Conservation (phyloP, 2,113 vertebrate species). For the Pipra filicauda region DNA sequence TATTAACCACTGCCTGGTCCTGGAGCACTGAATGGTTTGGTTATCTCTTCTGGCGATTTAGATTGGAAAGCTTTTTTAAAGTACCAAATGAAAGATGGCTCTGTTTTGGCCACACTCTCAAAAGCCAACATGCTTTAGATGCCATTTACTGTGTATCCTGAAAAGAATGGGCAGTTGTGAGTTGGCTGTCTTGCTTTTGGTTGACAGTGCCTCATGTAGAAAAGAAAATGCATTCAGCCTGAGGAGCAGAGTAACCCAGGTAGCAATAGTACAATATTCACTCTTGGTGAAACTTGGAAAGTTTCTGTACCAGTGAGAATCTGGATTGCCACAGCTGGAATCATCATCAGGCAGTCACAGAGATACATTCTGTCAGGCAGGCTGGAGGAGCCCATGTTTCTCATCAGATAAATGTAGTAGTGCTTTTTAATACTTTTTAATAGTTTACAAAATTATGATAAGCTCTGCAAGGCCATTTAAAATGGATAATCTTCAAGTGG, state of each 20-base stretch:
- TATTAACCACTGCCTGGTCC: not conserved
- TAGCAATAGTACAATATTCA: not conserved
- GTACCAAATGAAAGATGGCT: not conserved
- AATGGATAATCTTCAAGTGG: conserved; percentile 61
- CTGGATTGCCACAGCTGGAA: not conserved
- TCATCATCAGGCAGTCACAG: not conserved
- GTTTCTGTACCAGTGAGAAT: not conserved
- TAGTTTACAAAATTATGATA: conserved; percentile 60
- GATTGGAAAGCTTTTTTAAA: not conserved
- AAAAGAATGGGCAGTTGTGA: not conserved
- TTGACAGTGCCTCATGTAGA: not conserved
- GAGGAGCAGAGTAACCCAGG: not conserved
- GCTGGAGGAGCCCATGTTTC: not conserved
- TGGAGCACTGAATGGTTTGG: not conserved
- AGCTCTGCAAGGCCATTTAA: conserved; percentile 57
- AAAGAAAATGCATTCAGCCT: not conserved
- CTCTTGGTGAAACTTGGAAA: not conserved
- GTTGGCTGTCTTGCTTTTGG: not conserved
- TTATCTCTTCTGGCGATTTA: not conserved
- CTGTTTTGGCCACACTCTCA: not conserved
- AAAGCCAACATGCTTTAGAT: not conserved
- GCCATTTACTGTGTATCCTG: not conserved
- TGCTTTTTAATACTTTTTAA: conserved; percentile 53
- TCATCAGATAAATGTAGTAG: conserved; percentile 17
- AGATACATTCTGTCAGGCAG: not conserved